phyloP scores from a whole-genome alignment of 1,140 invertebrate species.

The Drosophila equinoxialis region DNA sequence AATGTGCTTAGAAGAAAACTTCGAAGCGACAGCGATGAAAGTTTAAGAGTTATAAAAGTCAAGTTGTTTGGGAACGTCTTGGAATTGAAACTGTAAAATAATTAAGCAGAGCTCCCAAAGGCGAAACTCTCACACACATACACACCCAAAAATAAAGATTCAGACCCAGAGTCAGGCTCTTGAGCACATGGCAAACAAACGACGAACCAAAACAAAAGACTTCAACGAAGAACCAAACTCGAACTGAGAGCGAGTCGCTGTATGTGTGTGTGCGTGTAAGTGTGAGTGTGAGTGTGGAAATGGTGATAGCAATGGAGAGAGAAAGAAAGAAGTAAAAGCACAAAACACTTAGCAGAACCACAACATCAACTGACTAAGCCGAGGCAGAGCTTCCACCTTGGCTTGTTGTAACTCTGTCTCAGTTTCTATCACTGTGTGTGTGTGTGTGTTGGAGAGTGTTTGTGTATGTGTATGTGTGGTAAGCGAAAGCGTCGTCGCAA shows the following conservation, averaged over 20 bases:
- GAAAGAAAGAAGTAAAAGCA: slow-evolving; percentile 74
- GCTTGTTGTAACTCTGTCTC: slow-evolving; percentile 10
- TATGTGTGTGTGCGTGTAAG: slow-evolving; percentile 15
- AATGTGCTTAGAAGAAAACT: slow-evolving; percentile 62
- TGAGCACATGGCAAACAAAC: slow-evolving; percentile 69
- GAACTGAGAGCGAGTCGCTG: slow-evolving; percentile 21
- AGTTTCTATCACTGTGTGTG: not conserved
- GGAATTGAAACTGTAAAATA: slow-evolving; percentile 71
- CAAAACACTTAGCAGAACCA: slow-evolving; percentile 40
- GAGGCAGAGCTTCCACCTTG: slow-evolving; percentile 23
- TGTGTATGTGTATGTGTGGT: slow-evolving; percentile 36
- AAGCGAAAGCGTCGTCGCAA: slow-evolving; percentile 74
- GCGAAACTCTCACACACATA: slow-evolving; percentile 53
- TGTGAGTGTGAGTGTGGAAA: slow-evolving; percentile 29
- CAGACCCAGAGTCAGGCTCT: slow-evolving; percentile 32
- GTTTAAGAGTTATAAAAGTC: slow-evolving; percentile 76
- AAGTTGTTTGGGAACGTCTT: slow-evolving; percentile 46
- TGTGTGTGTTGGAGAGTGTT: slow-evolving; percentile 18
- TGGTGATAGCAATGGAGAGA: slow-evolving; percentile 31
- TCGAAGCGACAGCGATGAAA: slow-evolving; percentile 60
- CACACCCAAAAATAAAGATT: slow-evolving; percentile 4
- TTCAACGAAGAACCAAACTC: slow-evolving; percentile 79
- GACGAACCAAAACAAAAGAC: slow-evolving; percentile 77
- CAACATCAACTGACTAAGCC: slow-evolving; percentile 26
- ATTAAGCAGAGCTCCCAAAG: slow-evolving; percentile 66